These are phyloP conservation scores for Promerops cafer DNA, from an alignment of 2,113 vertebrate genomes.

Conservation along the genomic window DNA sequence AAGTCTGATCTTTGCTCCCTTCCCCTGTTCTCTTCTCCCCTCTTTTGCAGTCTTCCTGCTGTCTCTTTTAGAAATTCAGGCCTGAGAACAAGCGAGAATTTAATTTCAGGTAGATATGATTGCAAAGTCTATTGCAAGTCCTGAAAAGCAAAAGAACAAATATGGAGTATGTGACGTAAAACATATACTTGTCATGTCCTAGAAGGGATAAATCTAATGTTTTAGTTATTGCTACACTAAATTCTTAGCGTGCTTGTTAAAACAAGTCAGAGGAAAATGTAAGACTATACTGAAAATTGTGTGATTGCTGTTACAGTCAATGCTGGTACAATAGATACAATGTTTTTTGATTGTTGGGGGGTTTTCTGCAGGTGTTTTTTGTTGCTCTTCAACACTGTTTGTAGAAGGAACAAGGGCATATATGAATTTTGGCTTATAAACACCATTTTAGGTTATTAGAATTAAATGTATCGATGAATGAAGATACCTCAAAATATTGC, in stretches of 20 bases:
- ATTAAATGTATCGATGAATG: not conserved
- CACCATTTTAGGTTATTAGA: not conserved
- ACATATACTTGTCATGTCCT: no score
- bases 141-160: not conserved
- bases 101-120: not conserved
- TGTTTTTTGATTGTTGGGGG: accelerated
- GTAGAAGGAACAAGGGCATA: not conserved
- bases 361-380: not conserved
- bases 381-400: not conserved
- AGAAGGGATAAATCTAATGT: not conserved
- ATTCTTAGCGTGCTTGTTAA: not conserved
- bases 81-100: not conserved
- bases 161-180: not conserved
- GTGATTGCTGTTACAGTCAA: not conserved
- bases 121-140: not conserved
- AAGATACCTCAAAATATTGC: not conserved
- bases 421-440: not conserved
- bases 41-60: not conserved
- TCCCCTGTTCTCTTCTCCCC: accelerated
- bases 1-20: not conserved
- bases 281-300: not conserved
- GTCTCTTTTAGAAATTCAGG: not conserved
- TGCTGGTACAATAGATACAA: not conserved
- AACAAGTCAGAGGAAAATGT: not conserved
- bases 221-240: not conserved